phyloP scores from a whole-genome alignment of 2,888 invertebrate species.

The Epinotia brunnichana region DNA sequence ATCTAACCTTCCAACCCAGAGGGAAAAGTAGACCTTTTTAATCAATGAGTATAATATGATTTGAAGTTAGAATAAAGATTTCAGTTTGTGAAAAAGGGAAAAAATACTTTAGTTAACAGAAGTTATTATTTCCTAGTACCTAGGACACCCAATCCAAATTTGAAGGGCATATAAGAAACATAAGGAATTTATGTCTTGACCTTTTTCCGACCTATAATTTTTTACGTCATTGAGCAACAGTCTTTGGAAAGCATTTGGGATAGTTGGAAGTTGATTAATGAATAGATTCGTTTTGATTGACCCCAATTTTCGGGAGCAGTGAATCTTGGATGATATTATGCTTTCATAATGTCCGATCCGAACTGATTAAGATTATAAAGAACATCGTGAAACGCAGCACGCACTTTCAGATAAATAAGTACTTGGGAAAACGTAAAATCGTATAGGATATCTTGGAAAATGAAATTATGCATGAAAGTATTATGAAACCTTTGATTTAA shows the following conservation, averaged over 20 bases:
- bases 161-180: slow-evolving; percentile 7
- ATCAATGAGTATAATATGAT: too few species aligned
- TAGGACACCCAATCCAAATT: neutral
- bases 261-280: slow-evolving; percentile 9
- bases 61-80: too few species aligned
- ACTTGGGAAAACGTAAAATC: neutral
- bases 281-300: slow-evolving; percentile 1
- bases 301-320: neutral
- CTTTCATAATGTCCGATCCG: neutral
- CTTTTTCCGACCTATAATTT: slow-evolving; percentile 22
- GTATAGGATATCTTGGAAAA: neutral
- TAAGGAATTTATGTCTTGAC: neutral
- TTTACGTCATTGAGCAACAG: neutral
- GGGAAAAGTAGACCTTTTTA: too few species aligned
- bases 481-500: too few species aligned
- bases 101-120: too few species aligned
- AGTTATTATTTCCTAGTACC: too few species aligned
- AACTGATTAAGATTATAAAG: neutral
- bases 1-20: too few species aligned
- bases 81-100: too few species aligned
- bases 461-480: slow-evolving; percentile 2
- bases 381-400: neutral
- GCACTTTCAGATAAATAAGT: neutral
- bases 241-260: slow-evolving; percentile 15
- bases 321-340: neutral